phyloP scores from a whole-genome alignment of 1,140 invertebrate genomes.

The Drosophila ambigua region DNA sequence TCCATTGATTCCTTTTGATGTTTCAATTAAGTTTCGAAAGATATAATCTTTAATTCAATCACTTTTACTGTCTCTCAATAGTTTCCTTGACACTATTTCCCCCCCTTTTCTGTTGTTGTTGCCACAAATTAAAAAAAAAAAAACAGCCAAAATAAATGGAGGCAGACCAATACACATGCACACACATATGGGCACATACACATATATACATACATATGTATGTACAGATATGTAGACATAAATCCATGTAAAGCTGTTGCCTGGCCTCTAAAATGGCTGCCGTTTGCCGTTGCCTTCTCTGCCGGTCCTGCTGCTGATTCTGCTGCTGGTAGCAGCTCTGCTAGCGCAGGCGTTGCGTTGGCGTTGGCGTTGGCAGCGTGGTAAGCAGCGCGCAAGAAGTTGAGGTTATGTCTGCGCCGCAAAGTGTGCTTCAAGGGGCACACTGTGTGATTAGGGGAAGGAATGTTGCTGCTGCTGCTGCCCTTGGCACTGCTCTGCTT shows the following conservation, averaged over 20 bases:
- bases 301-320: slow-evolving; percentile 2
- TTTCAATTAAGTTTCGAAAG: not conserved
- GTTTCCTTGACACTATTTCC: slow-evolving; percentile 65
- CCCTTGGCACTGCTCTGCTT: slow-evolving; percentile 49
- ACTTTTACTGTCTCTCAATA: slow-evolving; percentile 22
- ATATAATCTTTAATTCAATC: slow-evolving; percentile 39
- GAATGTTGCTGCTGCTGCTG: slow-evolving; percentile 25
- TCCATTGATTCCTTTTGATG: too few species aligned
- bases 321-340: slow-evolving; percentile 57
- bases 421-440: slow-evolving; percentile 66
- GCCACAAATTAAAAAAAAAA: slow-evolving; percentile 31
- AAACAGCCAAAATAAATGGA: slow-evolving; percentile 34
- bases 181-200: not conserved
- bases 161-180: slow-evolving; percentile 21
- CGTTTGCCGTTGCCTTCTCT: slow-evolving; percentile 11
- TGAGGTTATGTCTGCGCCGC: slow-evolving; percentile 80
- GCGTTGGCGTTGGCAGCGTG: slow-evolving; percentile 65
- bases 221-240: slow-evolving; percentile 52
- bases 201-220: not conserved
- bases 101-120: slow-evolving; percentile 9
- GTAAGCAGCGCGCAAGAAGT: slow-evolving; percentile 81
- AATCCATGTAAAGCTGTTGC: slow-evolving; percentile 77
- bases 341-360: slow-evolving; percentile 16
- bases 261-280: slow-evolving; percentile 79
- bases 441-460: slow-evolving; percentile 34